phyloP scores from a whole-genome alignment of 2,797 vertebrate genomes.

The Rhinatrema bivittatum region DNA sequence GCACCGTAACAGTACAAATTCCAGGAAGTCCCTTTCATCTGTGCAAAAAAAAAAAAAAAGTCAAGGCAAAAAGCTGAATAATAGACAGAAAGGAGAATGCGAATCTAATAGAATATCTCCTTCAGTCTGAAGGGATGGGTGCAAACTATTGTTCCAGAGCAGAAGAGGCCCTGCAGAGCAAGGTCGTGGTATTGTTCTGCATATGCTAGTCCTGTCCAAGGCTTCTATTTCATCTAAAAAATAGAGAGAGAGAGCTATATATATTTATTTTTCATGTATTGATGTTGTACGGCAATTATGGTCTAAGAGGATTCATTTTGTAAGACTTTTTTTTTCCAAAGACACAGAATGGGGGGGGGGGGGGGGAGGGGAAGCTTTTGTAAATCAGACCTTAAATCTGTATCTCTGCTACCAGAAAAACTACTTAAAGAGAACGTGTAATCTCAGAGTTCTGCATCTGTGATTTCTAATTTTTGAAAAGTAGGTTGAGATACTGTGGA shows the following conservation, averaged over 20 bases:
- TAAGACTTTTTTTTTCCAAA: not conserved
- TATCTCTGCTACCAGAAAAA: no score
- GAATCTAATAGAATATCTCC: conserved; percentile 42
- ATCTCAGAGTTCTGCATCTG: no score
- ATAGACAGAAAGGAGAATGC: conserved; percentile 39
- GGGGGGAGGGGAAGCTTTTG: no score
- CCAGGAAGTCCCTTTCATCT: conserved; percentile 19
- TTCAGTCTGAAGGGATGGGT: conserved; percentile 22
- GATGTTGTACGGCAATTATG: conserved; percentile 14
- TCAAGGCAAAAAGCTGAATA: conserved; percentile 36
- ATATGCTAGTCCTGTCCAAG: conserved; percentile 19
- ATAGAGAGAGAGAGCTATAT: no score
- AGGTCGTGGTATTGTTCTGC: conserved; percentile 13
- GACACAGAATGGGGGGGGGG: no score
- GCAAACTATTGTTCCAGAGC: conserved; percentile 27
- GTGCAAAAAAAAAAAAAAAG: conserved; percentile 21
- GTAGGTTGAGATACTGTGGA: no score
- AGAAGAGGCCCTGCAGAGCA: conserved; percentile 52
- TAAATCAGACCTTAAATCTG: no score
- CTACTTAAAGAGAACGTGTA: no score
- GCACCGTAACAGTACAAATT: conserved; percentile 33
- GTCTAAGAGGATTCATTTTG: not conserved
- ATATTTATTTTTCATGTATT: conserved; percentile 10
- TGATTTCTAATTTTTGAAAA: no score
- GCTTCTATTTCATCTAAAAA: conserved; percentile 27